Percentiles rank a stretch among this genome's conserved stretches.
Evolutionary conservation across 2,797 vertebrate genomes (phyloP).

Genomic region (Fundulus diaphanus): DNA sequence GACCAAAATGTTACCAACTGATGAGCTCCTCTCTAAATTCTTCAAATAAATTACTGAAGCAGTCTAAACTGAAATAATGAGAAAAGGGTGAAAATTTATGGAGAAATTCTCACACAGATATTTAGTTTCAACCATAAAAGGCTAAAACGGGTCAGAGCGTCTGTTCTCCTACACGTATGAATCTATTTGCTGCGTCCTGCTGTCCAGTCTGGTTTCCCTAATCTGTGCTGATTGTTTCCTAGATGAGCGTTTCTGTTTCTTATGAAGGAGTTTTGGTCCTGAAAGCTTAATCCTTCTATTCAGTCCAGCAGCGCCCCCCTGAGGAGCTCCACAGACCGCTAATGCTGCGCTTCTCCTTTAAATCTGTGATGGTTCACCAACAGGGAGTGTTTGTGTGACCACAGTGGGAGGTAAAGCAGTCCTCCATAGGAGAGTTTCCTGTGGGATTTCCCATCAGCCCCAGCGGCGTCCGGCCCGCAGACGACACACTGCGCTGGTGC

Average conservation of each 20-base stretch:
- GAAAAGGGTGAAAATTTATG: no score
- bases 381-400: constrained; percentile 14
- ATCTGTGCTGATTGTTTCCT: background rate
- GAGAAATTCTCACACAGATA: no score
- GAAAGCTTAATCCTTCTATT: background rate
- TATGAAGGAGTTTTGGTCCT: no score
- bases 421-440: constrained; percentile 40
- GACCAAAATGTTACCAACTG: no score
- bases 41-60: no score
- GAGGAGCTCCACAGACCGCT: background rate
- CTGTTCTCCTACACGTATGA: no score
- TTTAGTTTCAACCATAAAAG: no score
- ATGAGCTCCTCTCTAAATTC: no score
- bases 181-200: no score
- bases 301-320: background rate
- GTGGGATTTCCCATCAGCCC: constrained; percentile 36
- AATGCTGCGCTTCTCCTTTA: background rate
- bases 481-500: constrained; percentile 51
- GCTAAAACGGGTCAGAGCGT: no score
- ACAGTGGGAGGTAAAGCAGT: constrained; percentile 27
- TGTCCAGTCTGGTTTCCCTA: no score
- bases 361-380: background rate
- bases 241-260: background rate
- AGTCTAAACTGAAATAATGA: no score
- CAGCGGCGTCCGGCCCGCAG: constrained; percentile 15